These are phyloP conservation scores for Entomyzon cyanotis DNA, from an alignment of 2,113 vertebrate species.

Conservation along the genomic window DNA sequence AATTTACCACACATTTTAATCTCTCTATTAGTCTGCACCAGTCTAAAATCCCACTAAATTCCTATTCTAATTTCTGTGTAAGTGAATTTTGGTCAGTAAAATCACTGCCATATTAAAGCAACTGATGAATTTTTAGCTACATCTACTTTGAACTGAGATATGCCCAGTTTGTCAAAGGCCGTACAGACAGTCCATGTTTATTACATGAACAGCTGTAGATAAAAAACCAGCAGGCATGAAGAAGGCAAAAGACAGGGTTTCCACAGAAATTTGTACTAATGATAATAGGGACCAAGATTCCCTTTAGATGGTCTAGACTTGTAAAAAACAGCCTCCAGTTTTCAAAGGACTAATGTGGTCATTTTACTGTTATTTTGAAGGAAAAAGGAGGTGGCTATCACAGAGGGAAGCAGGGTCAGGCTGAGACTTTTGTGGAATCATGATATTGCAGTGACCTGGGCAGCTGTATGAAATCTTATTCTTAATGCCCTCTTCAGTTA, in stretches of 20 bases:
- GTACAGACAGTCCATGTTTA: not conserved
- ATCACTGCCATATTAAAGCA: not conserved
- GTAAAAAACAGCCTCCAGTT: not conserved
- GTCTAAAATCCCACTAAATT: not conserved
- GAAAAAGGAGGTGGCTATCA: fast-evolving
- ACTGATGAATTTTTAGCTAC: not conserved
- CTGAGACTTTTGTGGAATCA: not conserved
- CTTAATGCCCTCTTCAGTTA: not conserved
- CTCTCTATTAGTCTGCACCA: not conserved
- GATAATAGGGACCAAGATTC: not conserved
- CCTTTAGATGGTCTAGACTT: not conserved
- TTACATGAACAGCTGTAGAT: not conserved
- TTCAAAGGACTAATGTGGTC: not conserved
- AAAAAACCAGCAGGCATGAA: not conserved
- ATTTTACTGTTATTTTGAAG: not conserved
- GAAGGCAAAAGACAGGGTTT: not conserved
- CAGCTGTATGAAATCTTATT: fast-evolving
- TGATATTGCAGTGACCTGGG: fast-evolving
- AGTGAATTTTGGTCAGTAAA: not conserved
- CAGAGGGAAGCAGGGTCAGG: not conserved
- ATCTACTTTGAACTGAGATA: not conserved
- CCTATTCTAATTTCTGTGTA: not conserved
- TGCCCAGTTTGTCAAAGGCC: not conserved
- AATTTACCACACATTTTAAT: not conserved
- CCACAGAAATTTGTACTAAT: not conserved